A percentile compares a stretch with the other conserved stretches of the same genome.
Conservation (phyloP, 2,888 invertebrate genomes). For the Rhagonycha lutea region DNA sequence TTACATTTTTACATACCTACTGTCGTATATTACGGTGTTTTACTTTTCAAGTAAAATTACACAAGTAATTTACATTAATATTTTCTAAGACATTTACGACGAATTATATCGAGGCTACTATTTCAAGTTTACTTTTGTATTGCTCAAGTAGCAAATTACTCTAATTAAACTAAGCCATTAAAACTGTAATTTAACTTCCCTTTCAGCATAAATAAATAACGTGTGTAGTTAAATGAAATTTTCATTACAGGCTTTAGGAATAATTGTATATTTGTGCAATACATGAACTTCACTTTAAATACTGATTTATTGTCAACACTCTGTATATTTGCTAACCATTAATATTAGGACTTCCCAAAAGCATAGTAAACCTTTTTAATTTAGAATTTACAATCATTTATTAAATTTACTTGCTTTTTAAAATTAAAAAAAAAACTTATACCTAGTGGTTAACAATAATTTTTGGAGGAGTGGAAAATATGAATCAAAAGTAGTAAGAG, state of each 20-base stretch:
- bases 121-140: constrained; percentile 8
- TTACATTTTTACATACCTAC: not conserved
- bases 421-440: not conserved
- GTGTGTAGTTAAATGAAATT: constrained; percentile 41
- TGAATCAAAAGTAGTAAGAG: too few species aligned
- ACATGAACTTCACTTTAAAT: constrained; percentile 16
- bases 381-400: not conserved
- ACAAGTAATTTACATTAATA: constrained; percentile 12
- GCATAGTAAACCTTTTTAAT: not conserved
- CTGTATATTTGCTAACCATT: not conserved
- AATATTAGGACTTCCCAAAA: not conserved
- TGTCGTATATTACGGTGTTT: not conserved
- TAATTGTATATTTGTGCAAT: constrained; percentile 22
- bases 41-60: constrained; percentile 5
- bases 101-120: constrained; percentile 5
- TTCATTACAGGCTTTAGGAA: constrained; percentile 34
- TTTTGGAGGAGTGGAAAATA: too few species aligned
- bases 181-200: constrained; percentile 28
- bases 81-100: constrained; percentile 15
- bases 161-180: constrained; percentile 30
- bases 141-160: constrained; percentile 24
- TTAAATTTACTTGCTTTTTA: not conserved
- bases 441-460: too few species aligned
- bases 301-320: constrained; percentile 4
- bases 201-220: constrained; percentile 37